Evolutionary conservation across 2,797 vertebrate species (phyloP), one percentile per base, ranked within the genome.

Genomic region (Poecilia picta): DNA sequence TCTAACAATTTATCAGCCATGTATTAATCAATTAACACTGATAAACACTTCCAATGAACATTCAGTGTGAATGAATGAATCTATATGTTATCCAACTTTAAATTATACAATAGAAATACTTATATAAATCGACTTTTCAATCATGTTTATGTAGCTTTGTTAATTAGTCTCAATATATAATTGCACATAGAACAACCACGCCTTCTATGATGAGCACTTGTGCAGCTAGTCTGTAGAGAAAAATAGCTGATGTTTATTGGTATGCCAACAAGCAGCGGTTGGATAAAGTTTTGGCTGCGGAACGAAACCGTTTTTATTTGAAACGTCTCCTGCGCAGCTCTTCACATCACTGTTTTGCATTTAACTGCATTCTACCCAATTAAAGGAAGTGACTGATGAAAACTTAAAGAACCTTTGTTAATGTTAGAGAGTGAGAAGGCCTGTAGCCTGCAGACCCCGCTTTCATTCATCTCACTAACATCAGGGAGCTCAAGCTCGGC

Each of bases 391-490:
- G 45, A 75, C 85, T 89, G 90, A 93, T 93, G 89, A 92, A 88
- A 91, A 93, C 87, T 90, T 92, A 88, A 95, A 94, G 93, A 92
- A 85, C 84, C 79, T 84, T 79, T 83, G 90, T 89, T 92, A 91
- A 93, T 91, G 89, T 93, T 89, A 92, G 89, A 90, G 91, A 92
- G 92, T 93, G 91, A 91, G 89, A 90, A 92, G 91, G 91, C 91
- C 86, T 72, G 82, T 89, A 92, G 93, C 90, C 89, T 90, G 77
- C 86, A 90, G 92, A 94, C 89, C 90, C 88, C 81, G 89, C 91
- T 93, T 94, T 92, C 91, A 94, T 95, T 94, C 90, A 95, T 94
- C 93, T 93, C 91, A 85, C 90, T 90, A 89, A 94, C 93, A 92
- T 94, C 92, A 94, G 92, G 92, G 89, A 94, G 92, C 92, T 94